Conservation (phyloP, 2,797 vertebrate genomes). For the Dendrocincla fuliginosa region DNA sequence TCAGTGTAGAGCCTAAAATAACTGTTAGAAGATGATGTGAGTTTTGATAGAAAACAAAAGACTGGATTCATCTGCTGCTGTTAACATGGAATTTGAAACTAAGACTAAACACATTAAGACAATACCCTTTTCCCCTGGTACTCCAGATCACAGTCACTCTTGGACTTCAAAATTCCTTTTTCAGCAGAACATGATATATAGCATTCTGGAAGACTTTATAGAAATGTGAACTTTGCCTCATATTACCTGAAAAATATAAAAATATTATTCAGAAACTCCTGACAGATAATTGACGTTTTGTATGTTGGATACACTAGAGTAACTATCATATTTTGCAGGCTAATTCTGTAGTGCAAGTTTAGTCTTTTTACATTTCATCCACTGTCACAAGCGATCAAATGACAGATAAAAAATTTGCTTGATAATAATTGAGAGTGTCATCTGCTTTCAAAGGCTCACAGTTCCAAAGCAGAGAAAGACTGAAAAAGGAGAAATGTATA, state of each 20-base stretch:
- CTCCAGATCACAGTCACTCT: not conserved
- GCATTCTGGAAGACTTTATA: not conserved
- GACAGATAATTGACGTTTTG: not conserved
- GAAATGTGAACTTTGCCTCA: not conserved
- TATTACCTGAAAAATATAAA: not conserved
- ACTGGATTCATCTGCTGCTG: not conserved
- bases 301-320: not conserved
- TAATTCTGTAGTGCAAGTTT: not conserved
- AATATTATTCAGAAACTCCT: not conserved
- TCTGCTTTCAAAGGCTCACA: slow-evolving; percentile 32
- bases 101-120: not conserved
- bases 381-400: slow-evolving; percentile 28
- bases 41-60: not conserved
- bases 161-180: not conserved
- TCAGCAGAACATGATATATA: not conserved
- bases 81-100: not conserved
- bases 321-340: not conserved
- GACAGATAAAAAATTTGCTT: slow-evolving; percentile 41
- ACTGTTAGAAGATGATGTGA: not conserved
- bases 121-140: not conserved
- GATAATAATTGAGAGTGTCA: slow-evolving; percentile 41
- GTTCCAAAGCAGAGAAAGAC: slow-evolving; percentile 2
- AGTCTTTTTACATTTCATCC: slow-evolving; percentile 6
- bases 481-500: not conserved
- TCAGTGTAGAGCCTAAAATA: not conserved